Conservation (phyloP, 2,797 vertebrate genomes). For the Enteromius thamalakanensis region DNA sequence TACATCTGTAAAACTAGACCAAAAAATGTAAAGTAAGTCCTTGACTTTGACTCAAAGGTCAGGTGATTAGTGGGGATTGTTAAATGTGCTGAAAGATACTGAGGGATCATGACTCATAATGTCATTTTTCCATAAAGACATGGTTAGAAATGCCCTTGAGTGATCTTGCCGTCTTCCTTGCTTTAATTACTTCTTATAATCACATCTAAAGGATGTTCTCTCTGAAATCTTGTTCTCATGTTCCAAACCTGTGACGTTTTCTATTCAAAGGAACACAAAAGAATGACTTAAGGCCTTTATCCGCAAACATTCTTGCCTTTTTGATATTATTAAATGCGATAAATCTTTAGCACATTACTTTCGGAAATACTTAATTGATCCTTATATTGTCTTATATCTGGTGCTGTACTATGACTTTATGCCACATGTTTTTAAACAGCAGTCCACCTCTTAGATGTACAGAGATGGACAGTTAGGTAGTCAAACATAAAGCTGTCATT, state of each 20-base stretch:
- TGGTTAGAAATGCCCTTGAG: constrained; percentile 22
- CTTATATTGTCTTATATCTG: not conserved
- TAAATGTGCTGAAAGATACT: constrained; percentile 60
- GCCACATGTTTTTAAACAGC: not conserved
- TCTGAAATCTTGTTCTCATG: not conserved
- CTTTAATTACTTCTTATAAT: constrained; percentile 4
- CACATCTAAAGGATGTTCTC: not conserved
- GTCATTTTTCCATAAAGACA: constrained; percentile 8
- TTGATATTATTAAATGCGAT: not conserved
- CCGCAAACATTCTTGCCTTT: not conserved
- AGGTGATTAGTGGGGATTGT: constrained; percentile 39
- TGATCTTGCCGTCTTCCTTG: not conserved
- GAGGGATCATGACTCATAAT: constrained; percentile 53
- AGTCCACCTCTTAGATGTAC: not conserved
- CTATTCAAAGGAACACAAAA: not conserved
- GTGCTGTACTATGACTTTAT: not conserved
- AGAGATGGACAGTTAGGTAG: not conserved
- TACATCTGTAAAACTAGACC: not conserved
- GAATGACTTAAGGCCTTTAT: not conserved
- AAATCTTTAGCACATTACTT: not conserved
- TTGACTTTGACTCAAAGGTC: constrained; percentile 39
- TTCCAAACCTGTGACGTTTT: not conserved
- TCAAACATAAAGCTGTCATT: constrained; percentile 18
- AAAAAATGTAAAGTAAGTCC: constrained; percentile 2
- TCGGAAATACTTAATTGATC: not conserved